Evolutionary conservation across 2,888 invertebrate genomes (phyloP).

Genomic region (Aleiodes alternator): DNA sequence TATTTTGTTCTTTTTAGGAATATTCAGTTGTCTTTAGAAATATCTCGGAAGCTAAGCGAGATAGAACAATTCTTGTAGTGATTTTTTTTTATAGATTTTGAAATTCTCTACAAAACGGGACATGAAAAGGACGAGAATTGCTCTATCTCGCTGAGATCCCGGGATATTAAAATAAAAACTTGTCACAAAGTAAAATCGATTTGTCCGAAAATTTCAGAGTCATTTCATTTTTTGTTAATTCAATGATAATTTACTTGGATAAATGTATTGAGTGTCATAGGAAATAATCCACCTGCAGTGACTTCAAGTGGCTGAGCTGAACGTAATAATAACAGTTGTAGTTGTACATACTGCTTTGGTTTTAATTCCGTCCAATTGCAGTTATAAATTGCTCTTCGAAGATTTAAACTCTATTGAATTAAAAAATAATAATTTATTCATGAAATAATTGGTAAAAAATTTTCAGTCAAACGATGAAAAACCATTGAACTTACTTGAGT

Average conservation of each 20-base stretch:
- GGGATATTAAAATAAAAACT: too few species aligned
- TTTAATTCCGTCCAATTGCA: conserved; percentile 12
- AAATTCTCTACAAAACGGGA: too few species aligned
- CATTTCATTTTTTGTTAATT: not conserved
- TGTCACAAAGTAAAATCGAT: not conserved
- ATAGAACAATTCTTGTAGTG: too few species aligned
- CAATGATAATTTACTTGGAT: not conserved
- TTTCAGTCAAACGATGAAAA: too few species aligned
- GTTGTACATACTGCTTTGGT: not conserved
- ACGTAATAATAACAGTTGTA: not conserved
- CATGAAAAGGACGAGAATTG: too few species aligned
- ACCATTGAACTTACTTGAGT: conserved; percentile 2
- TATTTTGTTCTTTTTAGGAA: too few species aligned
- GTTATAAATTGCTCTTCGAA: conserved; percentile 8
- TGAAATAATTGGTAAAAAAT: not conserved
- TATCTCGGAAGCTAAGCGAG: too few species aligned
- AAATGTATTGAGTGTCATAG: conserved; percentile 14
- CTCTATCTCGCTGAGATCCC: too few species aligned
- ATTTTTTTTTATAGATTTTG: not conserved
- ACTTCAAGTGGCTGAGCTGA: conserved; percentile 1
- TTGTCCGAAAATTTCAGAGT: not conserved
- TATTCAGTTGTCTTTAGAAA: too few species aligned
- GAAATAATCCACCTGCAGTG: conserved; percentile 14
- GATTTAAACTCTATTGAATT: not conserved
- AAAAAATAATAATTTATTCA: not conserved